Evolutionary conservation across 2,888 invertebrate genomes (phyloP).

Genomic region (Rhingia rostrata): DNA sequence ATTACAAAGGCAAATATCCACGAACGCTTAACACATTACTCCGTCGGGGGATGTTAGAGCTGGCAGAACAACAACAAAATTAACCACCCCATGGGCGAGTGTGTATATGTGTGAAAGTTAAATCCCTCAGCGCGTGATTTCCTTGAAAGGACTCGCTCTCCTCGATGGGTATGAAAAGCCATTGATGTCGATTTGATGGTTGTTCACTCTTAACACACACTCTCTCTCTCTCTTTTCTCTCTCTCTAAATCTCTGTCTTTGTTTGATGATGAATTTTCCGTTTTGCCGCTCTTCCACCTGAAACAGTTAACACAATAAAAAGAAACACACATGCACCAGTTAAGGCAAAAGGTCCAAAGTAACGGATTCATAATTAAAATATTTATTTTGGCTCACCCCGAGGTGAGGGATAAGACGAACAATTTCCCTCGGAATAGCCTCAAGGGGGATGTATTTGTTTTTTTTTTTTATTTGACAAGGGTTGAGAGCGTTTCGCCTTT

Average conservation of each 20-base stretch:
- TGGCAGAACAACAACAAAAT: background rate
- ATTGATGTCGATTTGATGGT: too few relatives aligned
- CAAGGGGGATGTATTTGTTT: conserved; percentile 46
- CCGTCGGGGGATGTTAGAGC: conserved; percentile 2
- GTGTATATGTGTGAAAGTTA: background rate
- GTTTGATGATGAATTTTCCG: conserved; percentile 22
- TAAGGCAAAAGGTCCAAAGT: conserved; percentile 18
- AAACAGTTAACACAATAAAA: conserved; percentile 28
- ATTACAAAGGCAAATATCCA: conserved; percentile 54
- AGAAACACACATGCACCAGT: conserved; percentile 23
- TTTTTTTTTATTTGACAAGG: conserved; percentile 44
- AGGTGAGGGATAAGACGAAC: conserved; percentile 7
- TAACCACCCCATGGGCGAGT: conserved; percentile 13
- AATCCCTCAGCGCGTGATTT: conserved; percentile 14
- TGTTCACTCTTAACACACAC: too few relatives aligned
- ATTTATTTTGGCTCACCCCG: conserved; percentile 47
- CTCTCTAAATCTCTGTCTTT: conserved; percentile 18
- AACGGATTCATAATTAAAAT: conserved; percentile 63
- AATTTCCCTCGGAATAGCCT: conserved; percentile 19
- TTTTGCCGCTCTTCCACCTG: conserved; percentile 27
- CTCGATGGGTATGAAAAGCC: too few relatives aligned
- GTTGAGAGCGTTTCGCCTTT: background rate
- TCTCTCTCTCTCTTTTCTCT: background rate
- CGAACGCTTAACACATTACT: conserved; percentile 44
- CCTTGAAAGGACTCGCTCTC: conserved; percentile 9